Evolutionary conservation across 2,113 vertebrate genomes (phyloP), one percentile per base, ranked within the genome.

Genomic region (Upupa epops): DNA sequence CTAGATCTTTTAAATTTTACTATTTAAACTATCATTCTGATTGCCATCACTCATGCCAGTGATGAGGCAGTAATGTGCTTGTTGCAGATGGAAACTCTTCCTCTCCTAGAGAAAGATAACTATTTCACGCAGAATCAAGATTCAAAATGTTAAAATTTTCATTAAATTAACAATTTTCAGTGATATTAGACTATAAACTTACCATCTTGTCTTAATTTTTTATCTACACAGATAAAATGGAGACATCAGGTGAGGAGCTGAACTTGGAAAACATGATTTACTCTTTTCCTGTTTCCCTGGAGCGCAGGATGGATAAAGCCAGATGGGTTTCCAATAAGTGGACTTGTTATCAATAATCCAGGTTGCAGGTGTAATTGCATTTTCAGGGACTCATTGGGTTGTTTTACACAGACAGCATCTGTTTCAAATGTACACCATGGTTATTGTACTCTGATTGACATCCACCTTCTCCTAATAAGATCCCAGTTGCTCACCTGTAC

Each of bases 371-470:
- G 65, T 95, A 96, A 93, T 89, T 96, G 78, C 19, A 9, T 89
- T 97, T 96, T 95, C 93, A 92, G 59, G 74, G 86, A 92, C 95
- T 81, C 88, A 71, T 68, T 94, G 89, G 56, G 34, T 92, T 96
- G 65, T 96, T 97, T 97, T 92, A 94, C 86, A 80, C 78, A 54
- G 63, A 66, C 51, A 92, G 89, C 93, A 95, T 97, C 96, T 97
- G 96, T 93, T 94, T 95, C 86, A 86, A 76, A 90, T 88, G 90
- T 93, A 94, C 91, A 64, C 63, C 83, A 19, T 86, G 91, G 92
- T 93, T 96, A 66, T 75, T 92, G 59, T 59, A 15, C 88, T 75
- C 37, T 97, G 96, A 97, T 49, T 97, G 97, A 96, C 96, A 95
- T 86, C 93, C 65, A n/a, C 73, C 85, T 95, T 96, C 75, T 93